Base-by-base conservation (phyloP, 2,888 invertebrate species). In the Bombylius discolor region DNA sequence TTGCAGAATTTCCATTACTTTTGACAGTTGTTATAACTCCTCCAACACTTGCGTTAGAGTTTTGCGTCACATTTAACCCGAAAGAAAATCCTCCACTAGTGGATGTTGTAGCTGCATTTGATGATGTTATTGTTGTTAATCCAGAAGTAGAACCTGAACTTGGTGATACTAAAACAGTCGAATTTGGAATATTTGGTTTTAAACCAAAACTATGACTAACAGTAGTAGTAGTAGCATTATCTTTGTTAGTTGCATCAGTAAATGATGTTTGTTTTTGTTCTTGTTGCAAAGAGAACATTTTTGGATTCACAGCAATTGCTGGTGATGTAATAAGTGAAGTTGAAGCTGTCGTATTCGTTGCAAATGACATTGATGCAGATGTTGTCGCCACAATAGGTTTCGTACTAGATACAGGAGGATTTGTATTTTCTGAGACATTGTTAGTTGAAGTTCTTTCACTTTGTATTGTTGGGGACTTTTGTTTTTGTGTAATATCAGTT, bases 261-360 rank as follows among this genome's bases (percentile, higher is more conserved):
- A 23, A 23, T 23, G 23, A 23, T 23, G 14, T 9, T 47, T 47
- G 7, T 9, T 9, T 23, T 31, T 14, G 47, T 5, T 11, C 5
- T 8, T 7, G 9, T 14, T 7, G 23, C 11, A 23, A 5, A 9
- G 47, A 12, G 23, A 23, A 23, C 11, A 11, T 5, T 31, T 6
- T 39, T 32, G 7, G 31, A 5, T 1, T n/a, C 45, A 23, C 53
- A 47, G 49, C 32, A 50, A 59, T 33, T 8, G 61, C 33, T 3
- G 53, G 36, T 39, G 58, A 23, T 12, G 59, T 47, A 39, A 58
- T 49, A 42, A 50, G 47, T 31, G 58, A 57, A 45, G 36, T 39
- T 13, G 58, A 47, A 39, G 36, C 42, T 32, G 58, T 32, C 44
- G 59, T 45, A 32, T 50, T 45, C 50, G 42, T 53, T n/a, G 58